Base-by-base conservation (phyloP, 1,140 invertebrate genomes). In the Drosophila chauvacae region DNA sequence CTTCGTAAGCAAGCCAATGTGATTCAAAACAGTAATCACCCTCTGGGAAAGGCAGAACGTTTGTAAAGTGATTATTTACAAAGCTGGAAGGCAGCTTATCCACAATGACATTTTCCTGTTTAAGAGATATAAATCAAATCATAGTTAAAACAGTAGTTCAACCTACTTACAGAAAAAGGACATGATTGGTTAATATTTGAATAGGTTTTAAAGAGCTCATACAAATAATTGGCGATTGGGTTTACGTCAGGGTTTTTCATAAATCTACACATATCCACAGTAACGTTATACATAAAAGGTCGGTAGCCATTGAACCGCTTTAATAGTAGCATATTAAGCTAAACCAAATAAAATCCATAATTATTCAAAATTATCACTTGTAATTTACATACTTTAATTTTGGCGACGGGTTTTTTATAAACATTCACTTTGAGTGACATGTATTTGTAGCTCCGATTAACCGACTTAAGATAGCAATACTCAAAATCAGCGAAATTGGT, bases 391-490 rank as follows among this genome's bases (percentile, higher is more conserved):
- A 53, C 51, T 14, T 53, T 60, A 4, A 50, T 16, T 51, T 60
- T 60, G 1, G 14, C 3, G 7, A 60, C 2, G 0, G 58, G 58
- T 16, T 47, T 60, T 35, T 48, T 26, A n/a, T 23, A 26, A 13
- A 60, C 11, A 7, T 26, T 60, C 4, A 7, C 44, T 35, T 50
- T 60, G 0, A 48, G 1, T 2, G 60, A 18, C 5, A 70, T 1
- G 23, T 70, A 70, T 45, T 70, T 70, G 33, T 53, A 70, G 28
- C 33, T 70, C 4, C 66, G 61, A 56, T 70, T 70, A 1, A 65
- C 30, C 26, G 66, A 55, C 16, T 70, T 70, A 4, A 70, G 13
- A 7, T 26, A 35, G 28, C 66, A 66, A 47, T 70, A 65, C 2
- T 70, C 62, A 47, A 68, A 66, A 14, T 63, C 18, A 13, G 7